Evolutionary conservation across 2,113 vertebrate genomes (phyloP).

Genomic region (Hemibagrus wyckioides): DNA sequence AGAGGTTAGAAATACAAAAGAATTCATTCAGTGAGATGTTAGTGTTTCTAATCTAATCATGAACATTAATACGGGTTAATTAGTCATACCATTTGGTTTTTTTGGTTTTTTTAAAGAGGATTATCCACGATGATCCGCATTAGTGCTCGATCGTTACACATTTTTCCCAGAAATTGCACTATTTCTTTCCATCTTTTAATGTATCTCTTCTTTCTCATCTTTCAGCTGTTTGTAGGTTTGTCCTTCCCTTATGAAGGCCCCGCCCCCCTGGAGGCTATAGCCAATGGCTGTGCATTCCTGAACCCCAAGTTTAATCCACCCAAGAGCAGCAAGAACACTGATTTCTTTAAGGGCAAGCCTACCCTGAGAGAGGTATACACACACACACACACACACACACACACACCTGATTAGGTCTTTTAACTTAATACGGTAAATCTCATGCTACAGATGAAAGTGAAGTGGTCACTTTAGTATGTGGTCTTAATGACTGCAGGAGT

Average conservation of each 20-base stretch:
- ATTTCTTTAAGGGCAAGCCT: slow-evolving; percentile 99
- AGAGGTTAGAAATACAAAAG: not conserved
- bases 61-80: not conserved
- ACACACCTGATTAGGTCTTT: not conserved
- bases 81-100: not conserved
- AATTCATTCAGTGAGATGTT: not conserved
- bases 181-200: not conserved
- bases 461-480: not conserved
- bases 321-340: slow-evolving; percentile 98
- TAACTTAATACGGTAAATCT: not conserved
- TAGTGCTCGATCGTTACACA: not conserved
- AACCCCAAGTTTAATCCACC: slow-evolving; percentile 93
- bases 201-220: not conserved
- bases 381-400: slow-evolving; percentile 7
- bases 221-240: slow-evolving; percentile 94
- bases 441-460: not conserved
- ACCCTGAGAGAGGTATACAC: slow-evolving; percentile 90
- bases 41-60: not conserved
- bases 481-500: not conserved
- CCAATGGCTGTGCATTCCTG: slow-evolving; percentile 95
- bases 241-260: slow-evolving; percentile 98
- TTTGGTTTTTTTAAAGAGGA: not conserved
- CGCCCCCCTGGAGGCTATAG: slow-evolving; percentile 93
- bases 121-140: not conserved
- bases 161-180: not conserved